phyloP scores from a whole-genome alignment of 2,888 invertebrate genomes.

The Acleris cristana region DNA sequence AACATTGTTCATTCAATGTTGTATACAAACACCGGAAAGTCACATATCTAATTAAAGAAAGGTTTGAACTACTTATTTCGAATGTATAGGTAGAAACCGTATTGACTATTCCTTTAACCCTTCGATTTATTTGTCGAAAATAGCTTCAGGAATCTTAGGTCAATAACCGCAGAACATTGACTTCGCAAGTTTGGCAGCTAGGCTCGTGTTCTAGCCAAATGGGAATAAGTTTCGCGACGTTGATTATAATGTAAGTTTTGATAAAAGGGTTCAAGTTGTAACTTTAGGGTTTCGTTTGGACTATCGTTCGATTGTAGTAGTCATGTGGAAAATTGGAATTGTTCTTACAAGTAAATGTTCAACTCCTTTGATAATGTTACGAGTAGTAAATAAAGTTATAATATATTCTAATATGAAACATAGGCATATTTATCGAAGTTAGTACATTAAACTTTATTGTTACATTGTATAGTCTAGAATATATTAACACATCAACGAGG shows the following conservation, averaged over 20 bases:
- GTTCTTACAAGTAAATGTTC: background rate
- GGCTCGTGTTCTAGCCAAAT: conserved; percentile 2
- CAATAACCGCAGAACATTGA: conserved; percentile 8
- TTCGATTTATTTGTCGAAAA: background rate
- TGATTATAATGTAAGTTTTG: background rate
- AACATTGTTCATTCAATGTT: no score
- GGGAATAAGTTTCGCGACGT: conserved; percentile 1
- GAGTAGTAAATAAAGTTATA: no score
- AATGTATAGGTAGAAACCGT: background rate
- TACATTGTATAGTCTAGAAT: no score
- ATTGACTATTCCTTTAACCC: no score
- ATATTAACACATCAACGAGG: no score
- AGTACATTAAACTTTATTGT: no score
- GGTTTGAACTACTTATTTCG: background rate
- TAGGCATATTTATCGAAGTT: no score
- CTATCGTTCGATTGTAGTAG: background rate
- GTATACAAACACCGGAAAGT: no score
- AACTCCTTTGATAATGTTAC: background rate
- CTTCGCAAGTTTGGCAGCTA: background rate
- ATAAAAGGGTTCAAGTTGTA: background rate
- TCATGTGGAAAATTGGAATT: conserved; percentile 1
- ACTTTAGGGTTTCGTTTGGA: background rate
- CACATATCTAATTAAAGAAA: no score
- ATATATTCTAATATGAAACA: no score
- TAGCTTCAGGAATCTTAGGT: conserved; percentile 6